Evolutionary conservation across 1,140 invertebrate species (phyloP), one percentile per base, ranked within the genome.

Genomic region (Rhagoletis zephyria): DNA sequence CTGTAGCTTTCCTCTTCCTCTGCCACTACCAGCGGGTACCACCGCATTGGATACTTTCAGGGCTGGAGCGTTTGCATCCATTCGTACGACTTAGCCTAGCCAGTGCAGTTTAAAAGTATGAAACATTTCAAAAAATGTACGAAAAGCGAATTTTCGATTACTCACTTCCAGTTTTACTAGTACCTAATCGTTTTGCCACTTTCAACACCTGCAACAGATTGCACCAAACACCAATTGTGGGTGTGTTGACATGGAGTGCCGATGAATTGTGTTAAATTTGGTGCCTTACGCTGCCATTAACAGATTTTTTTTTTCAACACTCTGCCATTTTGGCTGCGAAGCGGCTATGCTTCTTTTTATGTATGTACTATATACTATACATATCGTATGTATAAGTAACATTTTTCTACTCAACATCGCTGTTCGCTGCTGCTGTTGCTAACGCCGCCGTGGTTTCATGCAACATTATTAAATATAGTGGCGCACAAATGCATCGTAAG

Each of bases 261-360:
- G 42, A 48, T 45, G 67, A 74, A 16, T 45, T 40, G 67, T n/a
- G 45, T 3, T 16, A 45, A 74, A 48, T 16, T 74, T 74, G 45
- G 40, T 45, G 42, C 67, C 45, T 48, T 74, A 45, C 67, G 67
- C 67, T 74, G 67, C 67, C 14, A 74, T 74, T 74, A 74, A 42
- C 67, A 48, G 4, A 42, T 45, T 40, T 9, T n/a, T n/a, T 74
- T 74, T 74, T 70, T 74, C 3, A 12, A 48, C 14, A 74, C 14
- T 5, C 67, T 45, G 40, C 67, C 67, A 45, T 3, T 74, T 48
- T 74, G 10, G 61, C 61, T 5, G 3, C 4, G 10, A 7, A 63
- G 61, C 61, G 61, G 61, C 16, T 7, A 63, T 63, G 61, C 12
- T 60, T 1, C 30, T 30, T 30, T 30, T 30, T 60, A 7, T 60